These are phyloP conservation scores for Troglohyphantes excavatus DNA, from an alignment of 2,888 invertebrate species.

Conservation along the genomic window DNA sequence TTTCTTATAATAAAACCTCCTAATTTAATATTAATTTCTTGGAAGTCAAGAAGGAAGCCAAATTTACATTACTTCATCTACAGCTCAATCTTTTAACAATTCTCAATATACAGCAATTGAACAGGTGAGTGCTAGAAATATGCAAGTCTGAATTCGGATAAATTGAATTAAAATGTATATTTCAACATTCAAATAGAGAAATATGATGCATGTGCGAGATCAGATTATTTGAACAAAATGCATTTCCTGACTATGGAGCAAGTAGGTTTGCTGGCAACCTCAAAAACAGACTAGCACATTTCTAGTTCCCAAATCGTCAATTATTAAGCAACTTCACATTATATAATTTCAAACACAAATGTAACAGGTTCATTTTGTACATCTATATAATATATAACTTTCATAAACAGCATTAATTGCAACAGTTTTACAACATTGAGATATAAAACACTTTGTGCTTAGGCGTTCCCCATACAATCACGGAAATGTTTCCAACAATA, in stretches of 20 bases:
- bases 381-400: slow-evolving; percentile 24
- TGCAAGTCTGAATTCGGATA: no score
- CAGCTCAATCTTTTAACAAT: neutral
- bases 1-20: no score
- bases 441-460: slow-evolving; percentile 25
- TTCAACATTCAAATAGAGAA: no score
- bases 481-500: neutral
- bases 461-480: neutral
- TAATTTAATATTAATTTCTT: neutral
- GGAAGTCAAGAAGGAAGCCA: neutral
- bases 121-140: no score
- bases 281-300: no score
- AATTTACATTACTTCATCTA: neutral
- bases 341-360: slow-evolving; percentile 21
- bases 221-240: no score
- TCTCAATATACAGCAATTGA: neutral
- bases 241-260: no score
- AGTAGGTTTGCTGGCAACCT: no score
- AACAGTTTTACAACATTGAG: slow-evolving; percentile 16
- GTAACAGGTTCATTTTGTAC: neutral
- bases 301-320: neutral
- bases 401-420: slow-evolving; percentile 18
- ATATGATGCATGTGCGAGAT: no score
- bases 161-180: no score
- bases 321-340: neutral